Evolutionary conservation across 2,888 invertebrate species (phyloP).

Genomic region (Folsomia candida): DNA sequence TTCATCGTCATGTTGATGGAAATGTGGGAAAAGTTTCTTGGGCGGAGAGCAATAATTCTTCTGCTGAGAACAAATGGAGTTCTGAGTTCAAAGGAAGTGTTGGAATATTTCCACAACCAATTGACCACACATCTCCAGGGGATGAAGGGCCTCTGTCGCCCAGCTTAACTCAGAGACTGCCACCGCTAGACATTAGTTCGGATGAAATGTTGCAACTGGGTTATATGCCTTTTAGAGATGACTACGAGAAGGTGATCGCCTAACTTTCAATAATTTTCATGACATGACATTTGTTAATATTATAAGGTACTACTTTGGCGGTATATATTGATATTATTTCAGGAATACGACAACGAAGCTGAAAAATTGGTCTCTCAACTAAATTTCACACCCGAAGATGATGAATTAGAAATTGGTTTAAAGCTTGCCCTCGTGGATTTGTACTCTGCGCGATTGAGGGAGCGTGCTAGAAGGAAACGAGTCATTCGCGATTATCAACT

Average conservation of each 20-base stretch:
- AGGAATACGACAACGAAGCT: slow-evolving; percentile 90
- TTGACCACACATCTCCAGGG: slow-evolving; percentile 67
- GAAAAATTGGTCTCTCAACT: slow-evolving; percentile 85
- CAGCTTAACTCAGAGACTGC: slow-evolving; percentile 67
- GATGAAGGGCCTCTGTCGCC: slow-evolving; percentile 78
- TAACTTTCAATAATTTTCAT: not conserved
- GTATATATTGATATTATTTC: not conserved
- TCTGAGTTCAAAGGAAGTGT: slow-evolving; percentile 50
- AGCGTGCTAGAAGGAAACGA: slow-evolving; percentile 82
- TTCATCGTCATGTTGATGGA: slow-evolving; percentile 81
- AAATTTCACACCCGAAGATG: slow-evolving; percentile 76
- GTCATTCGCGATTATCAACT: slow-evolving; percentile 87
- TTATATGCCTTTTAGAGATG: slow-evolving; percentile 93
- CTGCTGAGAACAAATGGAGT: slow-evolving; percentile 62
- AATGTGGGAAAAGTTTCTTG: slow-evolving; percentile 85
- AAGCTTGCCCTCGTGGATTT: slow-evolving; percentile 91
- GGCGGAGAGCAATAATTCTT: slow-evolving; percentile 56
- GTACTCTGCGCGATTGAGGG: slow-evolving; percentile 77
- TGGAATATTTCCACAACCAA: slow-evolving; percentile 59
- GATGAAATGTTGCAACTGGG: slow-evolving; percentile 86
- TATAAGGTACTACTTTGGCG: not conserved
- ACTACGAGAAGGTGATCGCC: slow-evolving; percentile 88
- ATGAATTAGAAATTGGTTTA: slow-evolving; percentile 81
- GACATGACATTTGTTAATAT: not conserved
- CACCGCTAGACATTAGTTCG: slow-evolving; percentile 73